Conservation (phyloP, 2,113 vertebrate species). For the Passer domesticus region DNA sequence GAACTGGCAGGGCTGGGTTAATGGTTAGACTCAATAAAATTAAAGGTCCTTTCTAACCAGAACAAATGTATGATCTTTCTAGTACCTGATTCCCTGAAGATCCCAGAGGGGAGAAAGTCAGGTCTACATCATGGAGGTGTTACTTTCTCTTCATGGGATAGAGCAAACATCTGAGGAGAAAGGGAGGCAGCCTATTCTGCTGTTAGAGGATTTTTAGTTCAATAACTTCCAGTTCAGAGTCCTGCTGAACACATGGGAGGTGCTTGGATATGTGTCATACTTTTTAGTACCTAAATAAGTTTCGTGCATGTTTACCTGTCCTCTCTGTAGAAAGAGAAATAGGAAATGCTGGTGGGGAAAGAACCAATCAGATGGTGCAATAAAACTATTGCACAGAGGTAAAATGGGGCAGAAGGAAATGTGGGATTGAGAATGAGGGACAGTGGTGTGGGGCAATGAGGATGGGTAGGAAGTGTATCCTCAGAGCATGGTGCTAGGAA, state of each 20-base stretch:
- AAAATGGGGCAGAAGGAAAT: not conserved
- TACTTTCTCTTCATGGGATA: not conserved
- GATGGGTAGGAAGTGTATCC: not conserved
- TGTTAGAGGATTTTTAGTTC: not conserved
- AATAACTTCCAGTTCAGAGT: not conserved
- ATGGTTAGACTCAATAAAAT: not conserved
- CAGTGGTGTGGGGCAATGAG: not conserved
- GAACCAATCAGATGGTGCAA: not conserved
- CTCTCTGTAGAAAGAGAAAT: not conserved
- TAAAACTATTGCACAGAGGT: not conserved
- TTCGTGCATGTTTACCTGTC: not conserved
- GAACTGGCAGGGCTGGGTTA: not conserved
- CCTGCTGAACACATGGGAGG: not conserved
- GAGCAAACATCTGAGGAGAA: not conserved
- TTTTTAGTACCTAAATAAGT: not conserved
- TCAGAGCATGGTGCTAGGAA: not conserved
- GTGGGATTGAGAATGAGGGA: not conserved
- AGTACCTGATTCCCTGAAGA: not conserved
- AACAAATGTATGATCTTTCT: not conserved
- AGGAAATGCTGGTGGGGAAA: not conserved
- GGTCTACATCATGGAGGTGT: fast-evolving
- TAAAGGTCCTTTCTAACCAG: not conserved
- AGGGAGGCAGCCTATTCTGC: not conserved
- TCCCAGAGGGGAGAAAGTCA: not conserved
- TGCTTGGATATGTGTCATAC: not conserved